These are phyloP conservation scores for Drosophila albomicans DNA, from an alignment of 1,140 invertebrate genomes.

Conservation along the genomic window DNA sequence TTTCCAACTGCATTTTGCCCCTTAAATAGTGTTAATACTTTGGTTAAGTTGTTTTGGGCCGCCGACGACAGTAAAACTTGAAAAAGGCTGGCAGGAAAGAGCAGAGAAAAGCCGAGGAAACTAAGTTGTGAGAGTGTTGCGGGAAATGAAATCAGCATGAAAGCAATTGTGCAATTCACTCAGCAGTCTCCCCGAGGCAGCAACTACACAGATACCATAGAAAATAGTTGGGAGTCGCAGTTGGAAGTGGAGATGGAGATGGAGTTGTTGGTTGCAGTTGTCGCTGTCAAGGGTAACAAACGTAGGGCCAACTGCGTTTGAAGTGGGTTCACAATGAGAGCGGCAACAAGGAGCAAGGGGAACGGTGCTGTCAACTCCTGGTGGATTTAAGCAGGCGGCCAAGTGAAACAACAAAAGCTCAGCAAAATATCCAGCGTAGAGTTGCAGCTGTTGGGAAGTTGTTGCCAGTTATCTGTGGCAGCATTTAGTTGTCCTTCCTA, in stretches of 20 bases:
- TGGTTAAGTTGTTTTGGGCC: conserved; percentile 48
- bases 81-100: no score
- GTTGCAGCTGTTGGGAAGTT: neutral
- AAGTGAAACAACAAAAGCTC: conserved; percentile 5
- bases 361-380: neutral
- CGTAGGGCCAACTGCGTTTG: conserved; percentile 48
- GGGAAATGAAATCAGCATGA: conserved; percentile 73
- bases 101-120: conserved; percentile 1
- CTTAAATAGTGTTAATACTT: conserved; percentile 63
- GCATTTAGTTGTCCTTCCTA: neutral
- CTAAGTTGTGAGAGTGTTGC: conserved; percentile 35
- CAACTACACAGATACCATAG: conserved; percentile 13
- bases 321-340: conserved; percentile 45
- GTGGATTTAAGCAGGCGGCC: conserved; percentile 5
- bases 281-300: conserved; percentile 35
- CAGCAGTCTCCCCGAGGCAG: conserved; percentile 51
- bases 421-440: neutral
- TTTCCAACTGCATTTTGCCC: conserved; percentile 49
- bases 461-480: neutral
- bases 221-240: neutral
- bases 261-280: conserved; percentile 32
- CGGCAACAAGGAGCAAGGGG: neutral
- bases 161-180: conserved; percentile 73
- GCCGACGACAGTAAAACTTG: conserved; percentile 39
- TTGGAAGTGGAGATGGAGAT: neutral